phyloP scores from a whole-genome alignment of 2,797 vertebrate genomes.

The Tamandua tetradactyla region DNA sequence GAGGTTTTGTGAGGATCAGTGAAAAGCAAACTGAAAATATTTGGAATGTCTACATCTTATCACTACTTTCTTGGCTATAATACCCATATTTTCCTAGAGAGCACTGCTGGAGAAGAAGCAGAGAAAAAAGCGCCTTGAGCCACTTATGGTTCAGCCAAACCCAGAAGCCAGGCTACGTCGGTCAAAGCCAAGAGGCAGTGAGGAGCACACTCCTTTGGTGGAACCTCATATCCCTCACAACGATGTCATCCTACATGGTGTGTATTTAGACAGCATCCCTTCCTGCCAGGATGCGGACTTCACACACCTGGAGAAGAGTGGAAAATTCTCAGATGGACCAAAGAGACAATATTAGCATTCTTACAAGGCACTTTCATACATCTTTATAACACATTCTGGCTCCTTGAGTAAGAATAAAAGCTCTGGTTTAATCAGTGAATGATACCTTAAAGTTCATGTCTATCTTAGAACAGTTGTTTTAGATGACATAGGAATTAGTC shows the following conservation, averaged over 20 bases:
- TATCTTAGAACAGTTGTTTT: neutral
- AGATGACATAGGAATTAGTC: neutral
- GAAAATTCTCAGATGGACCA: neutral
- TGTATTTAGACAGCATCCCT: slow-evolving; percentile 83
- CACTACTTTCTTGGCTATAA: neutral
- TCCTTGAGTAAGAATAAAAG: neutral
- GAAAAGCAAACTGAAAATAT: neutral
- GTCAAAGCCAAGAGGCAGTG: slow-evolving; percentile 86
- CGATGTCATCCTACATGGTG: slow-evolving; percentile 91
- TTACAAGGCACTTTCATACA: neutral
- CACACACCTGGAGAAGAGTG: neutral
- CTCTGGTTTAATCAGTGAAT: neutral
- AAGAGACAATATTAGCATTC: neutral
- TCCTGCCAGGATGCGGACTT: neutral
- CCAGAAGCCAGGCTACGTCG: slow-evolving; percentile 89
- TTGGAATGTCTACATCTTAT: neutral
- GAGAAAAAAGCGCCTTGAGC: slow-evolving; percentile 93
- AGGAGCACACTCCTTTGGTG: slow-evolving; percentile 93
- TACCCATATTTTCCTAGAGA: slow-evolving; percentile 85
- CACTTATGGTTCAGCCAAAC: slow-evolving; percentile 96
- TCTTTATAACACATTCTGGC: neutral
- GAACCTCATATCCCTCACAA: slow-evolving; percentile 84
- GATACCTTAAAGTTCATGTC: neutral
- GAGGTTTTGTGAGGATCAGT: neutral
- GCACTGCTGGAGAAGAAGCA: slow-evolving; percentile 96